Evolutionary conservation across 1,140 invertebrate species (phyloP), one percentile per base, ranked within the genome.

Genomic region (Colletes latitarsis): DNA sequence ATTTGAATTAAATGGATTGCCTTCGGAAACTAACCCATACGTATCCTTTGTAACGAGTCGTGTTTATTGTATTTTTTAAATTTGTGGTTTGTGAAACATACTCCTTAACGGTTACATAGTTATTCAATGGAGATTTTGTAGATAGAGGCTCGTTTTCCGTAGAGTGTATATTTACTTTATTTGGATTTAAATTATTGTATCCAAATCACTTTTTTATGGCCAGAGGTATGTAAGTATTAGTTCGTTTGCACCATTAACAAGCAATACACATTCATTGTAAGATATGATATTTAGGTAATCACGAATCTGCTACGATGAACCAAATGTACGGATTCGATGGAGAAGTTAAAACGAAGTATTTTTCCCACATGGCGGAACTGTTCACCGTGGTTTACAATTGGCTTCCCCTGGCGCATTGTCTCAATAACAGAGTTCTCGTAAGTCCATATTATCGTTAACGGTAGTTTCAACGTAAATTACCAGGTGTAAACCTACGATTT

Each of bases 271-370:
- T 49, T 72, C 1, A 74, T 53, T 14, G 30, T 71, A 43, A 70
- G 71, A 53, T 71, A 14, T 19, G 43, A 70, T 66, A 5, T 84
- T 73, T 52, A 98, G 98, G 98, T 52, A 99, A 99, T 93, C 99
- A 99, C 92, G 99, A 99, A 92, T 99, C 98, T 88, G 95, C 96
- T 30, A 98, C 97, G 17, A 99, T 99, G 99, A 99, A 99, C 94
- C 98, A 99, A 93, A 99, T 99, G 97, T 99, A 99, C 93, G 99
- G 99, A 21, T 99, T 99, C 94, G 97, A 98, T 88, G 98, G 98
- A 4, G 99, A 99, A 95, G 98, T 99, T 0, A 98, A 98, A 89
- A 95, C 97, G 8, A 99, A 99, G 93, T 99, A 98, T 92, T 97
- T 96, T 4, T 93, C 95, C 19, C 96, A 98, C 92, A 99, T 99